phyloP scores from a whole-genome alignment of 1,140 invertebrate genomes.

The Drosophila santomea region DNA sequence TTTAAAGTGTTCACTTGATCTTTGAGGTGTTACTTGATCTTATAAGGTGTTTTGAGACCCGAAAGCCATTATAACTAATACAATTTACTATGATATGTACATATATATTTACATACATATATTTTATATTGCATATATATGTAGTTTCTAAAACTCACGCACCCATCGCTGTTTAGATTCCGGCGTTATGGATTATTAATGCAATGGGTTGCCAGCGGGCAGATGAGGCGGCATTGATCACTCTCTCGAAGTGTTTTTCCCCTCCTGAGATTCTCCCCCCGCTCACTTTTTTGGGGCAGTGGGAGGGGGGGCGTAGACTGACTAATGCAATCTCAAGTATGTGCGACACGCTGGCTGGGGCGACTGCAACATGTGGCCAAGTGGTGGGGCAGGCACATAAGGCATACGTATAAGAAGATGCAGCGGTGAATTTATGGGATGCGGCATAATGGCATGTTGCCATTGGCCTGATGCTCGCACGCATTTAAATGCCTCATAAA shows the following conservation, averaged over 20 bases:
- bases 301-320: conserved; percentile 41
- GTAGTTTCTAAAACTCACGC: conserved; percentile 8
- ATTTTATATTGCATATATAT: no score
- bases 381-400: not conserved
- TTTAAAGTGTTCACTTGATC: no score
- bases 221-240: conserved; percentile 78
- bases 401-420: conserved; percentile 1
- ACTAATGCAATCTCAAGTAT: conserved; percentile 83
- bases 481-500: conserved; percentile 83
- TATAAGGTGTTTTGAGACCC: no score
- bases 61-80: no score
- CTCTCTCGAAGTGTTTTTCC: conserved; percentile 20
- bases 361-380: conserved; percentile 70
- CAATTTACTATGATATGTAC: no score
- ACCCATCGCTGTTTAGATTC: conserved; percentile 44
- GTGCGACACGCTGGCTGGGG: conserved; percentile 62
- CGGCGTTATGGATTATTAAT: conserved; percentile 77
- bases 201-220: conserved; percentile 75
- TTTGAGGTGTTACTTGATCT: no score
- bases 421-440: conserved; percentile 71
- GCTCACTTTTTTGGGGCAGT: conserved; percentile 6
- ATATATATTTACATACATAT: not conserved
- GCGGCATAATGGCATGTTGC: conserved; percentile 79
- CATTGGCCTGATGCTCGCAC: conserved; percentile 74
- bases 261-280: conserved; percentile 4